Percentiles rank a stretch among this genome's conserved stretches.
Evolutionary conservation across 2,888 invertebrate genomes (phyloP).

Genomic region (Patella pellucida): DNA sequence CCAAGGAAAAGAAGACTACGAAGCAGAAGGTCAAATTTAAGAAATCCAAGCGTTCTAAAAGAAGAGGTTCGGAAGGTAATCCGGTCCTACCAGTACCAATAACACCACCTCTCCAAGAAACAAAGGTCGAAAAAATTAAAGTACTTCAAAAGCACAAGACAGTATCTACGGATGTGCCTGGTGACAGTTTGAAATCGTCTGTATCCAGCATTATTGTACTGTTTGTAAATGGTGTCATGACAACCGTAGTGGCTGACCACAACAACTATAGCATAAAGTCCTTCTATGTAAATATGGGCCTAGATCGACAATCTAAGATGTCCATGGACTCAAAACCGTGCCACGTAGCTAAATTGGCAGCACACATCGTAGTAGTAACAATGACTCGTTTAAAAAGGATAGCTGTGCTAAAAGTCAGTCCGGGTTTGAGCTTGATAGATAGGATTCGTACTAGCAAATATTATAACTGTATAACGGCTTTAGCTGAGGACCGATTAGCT

Average conservation of each 20-base stretch:
- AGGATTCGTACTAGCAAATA: neutral
- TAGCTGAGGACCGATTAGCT: neutral
- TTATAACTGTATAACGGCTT: neutral
- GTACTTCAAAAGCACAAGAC: neutral
- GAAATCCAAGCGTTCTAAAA: neutral
- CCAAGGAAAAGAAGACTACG: neutral
- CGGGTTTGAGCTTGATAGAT: neutral
- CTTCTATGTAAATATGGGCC: neutral
- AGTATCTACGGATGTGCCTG: neutral
- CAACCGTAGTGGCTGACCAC: neutral
- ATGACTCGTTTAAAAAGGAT: neutral
- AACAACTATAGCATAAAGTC: neutral
- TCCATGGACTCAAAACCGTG: neutral
- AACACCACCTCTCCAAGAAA: neutral
- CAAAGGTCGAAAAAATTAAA: neutral
- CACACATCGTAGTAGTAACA: neutral
- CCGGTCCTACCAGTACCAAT: neutral
- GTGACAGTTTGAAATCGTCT: conserved; percentile 1
- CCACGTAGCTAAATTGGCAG: neutral
- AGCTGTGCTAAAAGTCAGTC: neutral
- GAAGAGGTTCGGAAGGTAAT: neutral
- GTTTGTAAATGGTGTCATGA: conserved; percentile 6
- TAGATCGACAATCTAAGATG: neutral
- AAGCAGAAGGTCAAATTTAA: conserved; percentile 6
- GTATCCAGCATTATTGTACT: neutral